Evolutionary conservation across 2,797 vertebrate species (phyloP), one percentile per base, ranked within the genome.

Genomic region (Champsocephalus gunnari): DNA sequence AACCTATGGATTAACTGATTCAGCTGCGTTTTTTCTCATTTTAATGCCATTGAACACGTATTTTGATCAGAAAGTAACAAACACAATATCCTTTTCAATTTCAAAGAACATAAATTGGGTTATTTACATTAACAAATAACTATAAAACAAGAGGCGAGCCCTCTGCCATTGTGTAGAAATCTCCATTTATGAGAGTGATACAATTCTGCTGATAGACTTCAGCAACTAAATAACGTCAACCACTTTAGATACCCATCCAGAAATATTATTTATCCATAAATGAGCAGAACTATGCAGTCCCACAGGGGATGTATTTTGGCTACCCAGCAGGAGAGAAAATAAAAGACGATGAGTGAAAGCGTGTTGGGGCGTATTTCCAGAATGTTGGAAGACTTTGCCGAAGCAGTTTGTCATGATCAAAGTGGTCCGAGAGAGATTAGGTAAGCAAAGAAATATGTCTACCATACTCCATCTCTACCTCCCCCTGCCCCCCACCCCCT

Each of bases 341-440:
- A 56, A 4, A 0, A 55, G 38, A 38, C 12, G 2, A 34, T 38
- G 62, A 60, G 34, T 70, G 65, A 79, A 56, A 59, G 67, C 55
- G 11, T 12, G 21, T 51, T 14, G 47, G 17, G 14, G 13, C 6
- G 58, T 43, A 64, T 71, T 71, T 73, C 58, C 45, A 3, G 38
- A 64, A 66, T 51, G 76, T 54, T 75, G 47, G 28, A 54, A 59
- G 61, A 83, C 57, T 64, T 54, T 71, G 62, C 69, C 67, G 60
- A 65, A 44, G 79, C 73, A 21, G 73, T 86, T 65, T 68, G 76
- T 86, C 87, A 86, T 72, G 79, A 87, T 86, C 84, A 87, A 82
- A 90, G 77, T 72, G 67, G 43, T 80, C 76, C 72, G 47, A 69
- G 54, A 83, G 71, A 75, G 62, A 90, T 87, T 75, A 76, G 70